Conservation (phyloP, 1,140 invertebrate genomes). For the Anadara kagoshimensis region DNA sequence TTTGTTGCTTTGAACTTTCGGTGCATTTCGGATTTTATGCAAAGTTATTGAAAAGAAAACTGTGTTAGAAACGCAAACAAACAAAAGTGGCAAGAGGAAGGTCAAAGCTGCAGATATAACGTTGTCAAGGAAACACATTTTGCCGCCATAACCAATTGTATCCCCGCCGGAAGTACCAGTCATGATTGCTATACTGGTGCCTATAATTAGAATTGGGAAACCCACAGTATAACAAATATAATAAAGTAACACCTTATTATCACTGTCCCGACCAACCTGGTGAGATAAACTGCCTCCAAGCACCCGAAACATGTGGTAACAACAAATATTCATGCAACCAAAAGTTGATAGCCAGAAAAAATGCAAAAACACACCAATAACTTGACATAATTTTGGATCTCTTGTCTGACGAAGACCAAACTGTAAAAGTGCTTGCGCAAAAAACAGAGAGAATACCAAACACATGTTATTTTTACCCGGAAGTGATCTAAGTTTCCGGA, state of each 20-base stretch:
- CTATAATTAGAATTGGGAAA: constrained; percentile 13
- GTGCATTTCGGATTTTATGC: constrained; percentile 1
- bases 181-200: neutral
- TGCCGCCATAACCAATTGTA: neutral
- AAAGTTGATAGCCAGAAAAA: constrained; percentile 37
- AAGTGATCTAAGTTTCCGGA: constrained; percentile 17
- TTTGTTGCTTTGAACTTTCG: constrained; percentile 1
- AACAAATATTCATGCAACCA: constrained; percentile 44
- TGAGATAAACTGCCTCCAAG: too few species aligned
- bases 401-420: constrained; percentile 5
- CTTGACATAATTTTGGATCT: constrained; percentile 1
- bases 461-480: constrained; percentile 38
- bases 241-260: neutral
- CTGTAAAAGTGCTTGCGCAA: constrained; percentile 44
- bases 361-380: constrained; percentile 29
- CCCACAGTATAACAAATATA: constrained; percentile 16
- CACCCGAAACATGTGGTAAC: constrained; percentile 41
- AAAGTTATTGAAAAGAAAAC: constrained; percentile 19
- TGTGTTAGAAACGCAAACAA: constrained; percentile 19
- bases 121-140: neutral
- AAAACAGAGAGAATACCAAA: constrained; percentile 25
- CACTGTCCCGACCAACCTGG: neutral
- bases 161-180: neutral
- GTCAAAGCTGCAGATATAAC: neutral
- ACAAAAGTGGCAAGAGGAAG: constrained; percentile 12